Conservation (phyloP, 2,888 invertebrate genomes). For the Disparrhopalites patrizii region DNA sequence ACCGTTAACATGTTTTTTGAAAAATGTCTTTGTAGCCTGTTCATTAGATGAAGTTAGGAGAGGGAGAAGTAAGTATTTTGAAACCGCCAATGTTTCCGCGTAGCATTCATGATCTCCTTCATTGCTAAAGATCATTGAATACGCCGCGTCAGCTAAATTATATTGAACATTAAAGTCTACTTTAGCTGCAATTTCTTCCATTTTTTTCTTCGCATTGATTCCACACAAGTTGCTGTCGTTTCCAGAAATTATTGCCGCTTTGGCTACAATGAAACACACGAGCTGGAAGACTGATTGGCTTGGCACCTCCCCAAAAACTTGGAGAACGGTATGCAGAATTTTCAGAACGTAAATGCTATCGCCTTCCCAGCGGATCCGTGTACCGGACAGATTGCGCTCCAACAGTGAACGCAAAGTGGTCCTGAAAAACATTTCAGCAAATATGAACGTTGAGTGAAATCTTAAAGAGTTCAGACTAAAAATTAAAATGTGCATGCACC, state of each 20-base stretch:
- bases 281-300: too few relatives aligned
- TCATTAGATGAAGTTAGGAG: slow-evolving; percentile 25
- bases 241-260: background rate
- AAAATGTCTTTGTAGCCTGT: slow-evolving; percentile 33
- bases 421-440: slow-evolving; percentile 15
- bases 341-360: slow-evolving; percentile 29
- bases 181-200: background rate
- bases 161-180: background rate
- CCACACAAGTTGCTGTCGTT: slow-evolving; percentile 2
- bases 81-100: slow-evolving; percentile 16
- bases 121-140: background rate
- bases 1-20: slow-evolving; percentile 30
- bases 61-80: slow-evolving; percentile 35
- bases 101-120: background rate
- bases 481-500: too few relatives aligned
- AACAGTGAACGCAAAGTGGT: slow-evolving; percentile 10
- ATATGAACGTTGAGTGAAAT: too few relatives aligned
- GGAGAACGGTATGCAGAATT: slow-evolving; percentile 17
- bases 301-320: slow-evolving; percentile 17
- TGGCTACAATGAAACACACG: background rate
- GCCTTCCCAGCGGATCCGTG: slow-evolving; percentile 29
- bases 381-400: background rate
- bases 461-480: too few relatives aligned
- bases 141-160: background rate
- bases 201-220: background rate